Evolutionary conservation across 2,888 invertebrate species (phyloP).

Genomic region (Epinotia brunnichana): DNA sequence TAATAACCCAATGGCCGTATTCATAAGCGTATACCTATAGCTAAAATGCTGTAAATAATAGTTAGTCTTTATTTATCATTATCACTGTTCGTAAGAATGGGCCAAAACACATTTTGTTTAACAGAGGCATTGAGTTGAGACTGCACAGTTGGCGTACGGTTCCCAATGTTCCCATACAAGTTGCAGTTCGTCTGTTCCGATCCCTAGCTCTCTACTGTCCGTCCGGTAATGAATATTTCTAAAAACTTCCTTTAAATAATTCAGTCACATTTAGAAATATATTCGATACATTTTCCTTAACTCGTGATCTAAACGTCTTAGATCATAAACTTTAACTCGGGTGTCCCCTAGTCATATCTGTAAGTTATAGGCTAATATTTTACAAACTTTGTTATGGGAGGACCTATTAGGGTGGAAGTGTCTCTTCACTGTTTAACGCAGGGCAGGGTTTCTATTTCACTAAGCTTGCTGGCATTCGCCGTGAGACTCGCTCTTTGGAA

Average conservation of each 20-base stretch:
- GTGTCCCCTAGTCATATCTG: slow-evolving; percentile 39
- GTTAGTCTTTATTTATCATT: too few relatives aligned
- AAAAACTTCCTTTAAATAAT: background rate
- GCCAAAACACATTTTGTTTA: too few relatives aligned
- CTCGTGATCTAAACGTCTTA: slow-evolving; percentile 27
- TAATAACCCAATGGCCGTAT: background rate
- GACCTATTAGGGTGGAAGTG: slow-evolving; percentile 41
- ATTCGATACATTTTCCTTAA: slow-evolving; percentile 15
- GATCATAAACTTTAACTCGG: slow-evolving; percentile 33
- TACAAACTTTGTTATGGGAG: slow-evolving; percentile 40
- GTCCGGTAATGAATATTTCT: background rate
- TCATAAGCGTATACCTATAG: too few relatives aligned
- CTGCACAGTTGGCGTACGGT: too few relatives aligned
- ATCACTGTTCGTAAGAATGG: too few relatives aligned
- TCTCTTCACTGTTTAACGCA: slow-evolving; percentile 35
- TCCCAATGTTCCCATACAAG: too few relatives aligned
- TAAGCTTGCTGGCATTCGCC: slow-evolving; percentile 20
- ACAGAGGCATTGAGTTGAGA: too few relatives aligned
- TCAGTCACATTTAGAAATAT: slow-evolving; percentile 3
- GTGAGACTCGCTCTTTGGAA: slow-evolving; percentile 18
- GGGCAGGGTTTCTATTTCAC: slow-evolving; percentile 30
- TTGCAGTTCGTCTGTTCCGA: too few relatives aligned
- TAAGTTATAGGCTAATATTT: slow-evolving; percentile 44
- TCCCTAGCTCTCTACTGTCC: background rate
- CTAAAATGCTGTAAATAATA: too few relatives aligned